Base-by-base conservation (phyloP, 2,888 invertebrate genomes). In the Caenorhabditis sinica region DNA sequence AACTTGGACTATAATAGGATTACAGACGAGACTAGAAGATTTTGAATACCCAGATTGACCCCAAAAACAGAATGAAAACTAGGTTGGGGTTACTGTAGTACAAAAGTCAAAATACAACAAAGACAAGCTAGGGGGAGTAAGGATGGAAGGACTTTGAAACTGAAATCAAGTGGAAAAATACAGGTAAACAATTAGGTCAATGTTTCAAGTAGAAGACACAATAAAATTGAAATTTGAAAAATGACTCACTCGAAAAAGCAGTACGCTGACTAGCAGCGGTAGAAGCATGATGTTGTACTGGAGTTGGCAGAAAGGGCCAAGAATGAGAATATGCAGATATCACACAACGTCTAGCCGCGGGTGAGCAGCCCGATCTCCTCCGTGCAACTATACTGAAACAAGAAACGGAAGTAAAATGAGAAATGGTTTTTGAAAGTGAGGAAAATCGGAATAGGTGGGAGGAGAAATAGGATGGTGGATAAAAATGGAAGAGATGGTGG, bases 211-310 rank as follows among this genome's bases (percentile, higher is more conserved):
- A 74, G 20, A 60, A 63, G 30, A 53, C 53, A 53, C 30, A 53
- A 72, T 49, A n/a, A 49, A 49, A 49, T 1, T 8, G 2, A 49
- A 72, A 65, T 17, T 11, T 68, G 45, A 80, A 75, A 75, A 45
- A 56, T 20, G 66, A 73, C 83, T 77, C 73, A 83, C 83, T 72
- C 73, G 83, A 77, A 83, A 79, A 73, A 83, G 73, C 61, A 79
- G 56, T 58, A 77, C 68, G 77, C 83, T 83, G 77, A 83, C 73
- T 51, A 83, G 77, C 83, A 83, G 83, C 83, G 77, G 77, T 53
- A 83, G 73, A 56, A 77, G 77, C 83, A 83, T 83, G 60, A 30
- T 76, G 82, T 77, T 72, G 65, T 76, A 56, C 72, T 82, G 82
- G 53, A 82, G 69, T 75, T 75, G 82, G 82, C 72, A 74, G 74